These are phyloP conservation scores for Dermatemys mawii DNA, from an alignment of 2,113 vertebrate genomes.

Conservation along the genomic window DNA sequence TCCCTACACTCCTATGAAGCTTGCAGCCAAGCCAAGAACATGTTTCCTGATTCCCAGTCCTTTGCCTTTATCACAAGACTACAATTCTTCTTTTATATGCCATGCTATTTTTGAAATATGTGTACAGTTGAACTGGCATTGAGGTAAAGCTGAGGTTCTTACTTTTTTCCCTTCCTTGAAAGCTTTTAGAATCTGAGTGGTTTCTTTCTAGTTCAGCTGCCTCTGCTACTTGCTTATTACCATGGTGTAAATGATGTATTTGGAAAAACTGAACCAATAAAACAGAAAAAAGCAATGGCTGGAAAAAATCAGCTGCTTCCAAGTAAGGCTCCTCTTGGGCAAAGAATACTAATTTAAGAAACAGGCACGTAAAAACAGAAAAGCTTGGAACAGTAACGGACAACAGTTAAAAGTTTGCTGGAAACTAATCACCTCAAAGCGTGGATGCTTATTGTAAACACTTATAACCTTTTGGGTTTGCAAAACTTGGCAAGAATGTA, in stretches of 20 bases:
- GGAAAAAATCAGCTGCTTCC: background rate
- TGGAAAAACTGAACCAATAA: background rate
- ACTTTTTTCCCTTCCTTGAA: background rate
- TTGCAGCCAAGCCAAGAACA: background rate
- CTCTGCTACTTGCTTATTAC: background rate
- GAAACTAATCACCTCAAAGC: background rate
- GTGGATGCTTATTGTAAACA: background rate
- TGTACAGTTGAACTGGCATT: background rate
- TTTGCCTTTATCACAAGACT: background rate
- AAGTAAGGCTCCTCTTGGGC: background rate
- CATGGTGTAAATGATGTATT: background rate
- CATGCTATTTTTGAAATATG: background rate
- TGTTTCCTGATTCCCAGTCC: background rate
- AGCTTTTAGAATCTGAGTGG: background rate
- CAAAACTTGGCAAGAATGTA: background rate
- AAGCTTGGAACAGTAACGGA: background rate
- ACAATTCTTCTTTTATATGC: background rate
- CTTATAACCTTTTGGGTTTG: background rate
- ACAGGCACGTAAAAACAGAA: background rate
- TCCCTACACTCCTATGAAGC: background rate
- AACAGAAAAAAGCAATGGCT: background rate
- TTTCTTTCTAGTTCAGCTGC: background rate
- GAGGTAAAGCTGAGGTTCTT: background rate
- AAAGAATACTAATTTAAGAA: background rate
- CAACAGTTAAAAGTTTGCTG: background rate